Base-by-base conservation (phyloP, 2,888 invertebrate genomes). In the Tetheella fluctuosa region DNA sequence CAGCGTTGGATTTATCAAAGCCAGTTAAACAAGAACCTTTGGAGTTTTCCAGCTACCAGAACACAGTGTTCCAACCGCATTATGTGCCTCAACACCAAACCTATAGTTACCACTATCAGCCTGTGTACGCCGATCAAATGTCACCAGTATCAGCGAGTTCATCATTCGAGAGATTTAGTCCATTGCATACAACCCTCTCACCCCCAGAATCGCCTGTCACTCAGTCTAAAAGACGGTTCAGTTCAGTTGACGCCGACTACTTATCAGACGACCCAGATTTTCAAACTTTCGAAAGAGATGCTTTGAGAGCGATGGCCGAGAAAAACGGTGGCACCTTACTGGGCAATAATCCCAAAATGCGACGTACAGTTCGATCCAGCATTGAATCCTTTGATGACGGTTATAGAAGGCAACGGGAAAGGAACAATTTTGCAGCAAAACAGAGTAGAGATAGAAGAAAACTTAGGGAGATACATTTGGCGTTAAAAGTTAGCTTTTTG, bases 361-460 rank as follows among this genome's bases (percentile, higher is more conserved):
- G 96, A n/a, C 86, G 95, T 28, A 87, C 89, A 0, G 85, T 86
- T 0, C 73, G 75, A 52, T 83, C 84, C 4, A 85, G 68, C 34
- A 75, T 79, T 52, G 80, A 88, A 57, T 76, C 70, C 67, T 54
- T 96, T 0, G 97, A 98, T 81, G 96, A 96, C 3, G 95, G 96
- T 0, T 99, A 99, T 82, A 96, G 96, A 92, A 98, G 97, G 74
- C 95, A 98, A 60, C 91, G 99, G 12, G 95, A 97, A 68, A 97
- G 98, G 81, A 99, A 99, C 85, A 99, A 99, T 84, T 97, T 96
- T 67, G 99, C 99, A 0, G 99, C 99, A 0, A 99, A 99, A 86
- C 94, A 98, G 71, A 98, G 98, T 0, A 94, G 99, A 3, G 99
- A 99, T 78, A 95, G 98, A 0, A 94, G 99, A 62, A 94, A 98